Conservation (phyloP, 2,113 vertebrate genomes). For the Probosciger aterrimus region DNA sequence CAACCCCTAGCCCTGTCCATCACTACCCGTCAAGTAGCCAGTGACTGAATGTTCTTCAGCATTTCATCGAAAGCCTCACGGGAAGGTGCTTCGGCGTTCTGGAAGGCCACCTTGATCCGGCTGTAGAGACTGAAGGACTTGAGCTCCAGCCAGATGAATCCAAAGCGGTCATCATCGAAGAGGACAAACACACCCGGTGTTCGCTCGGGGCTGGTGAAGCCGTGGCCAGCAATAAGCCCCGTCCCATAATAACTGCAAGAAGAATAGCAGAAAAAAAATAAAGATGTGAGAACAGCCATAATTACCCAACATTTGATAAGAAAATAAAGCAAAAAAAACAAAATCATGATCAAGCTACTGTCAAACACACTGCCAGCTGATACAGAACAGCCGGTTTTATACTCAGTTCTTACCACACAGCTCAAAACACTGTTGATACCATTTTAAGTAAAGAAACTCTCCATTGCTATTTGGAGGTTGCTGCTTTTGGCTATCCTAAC, state of each 20-base stretch:
- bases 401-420: neutral
- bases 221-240: slow-evolving; percentile 92
- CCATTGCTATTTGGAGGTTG: rapidly evolving
- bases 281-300: neutral
- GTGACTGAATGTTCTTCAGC: slow-evolving; percentile 93
- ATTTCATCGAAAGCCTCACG: slow-evolving; percentile 92
- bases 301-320: rapidly evolving
- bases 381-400: neutral
- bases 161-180: slow-evolving; percentile 92
- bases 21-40: slow-evolving; percentile 83
- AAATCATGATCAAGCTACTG: rapidly evolving
- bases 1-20: slow-evolving; percentile 26
- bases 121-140: slow-evolving; percentile 98
- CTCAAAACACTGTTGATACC: neutral
- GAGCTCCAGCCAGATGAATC: slow-evolving; percentile 97
- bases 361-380: neutral
- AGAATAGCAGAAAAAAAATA: neutral
- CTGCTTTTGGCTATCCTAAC: neutral
- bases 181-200: slow-evolving; percentile 92
- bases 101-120: slow-evolving; percentile 88
- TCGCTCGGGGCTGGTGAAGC: slow-evolving; percentile 94
- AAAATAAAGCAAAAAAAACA: neutral
- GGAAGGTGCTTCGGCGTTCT: slow-evolving; percentile 85
- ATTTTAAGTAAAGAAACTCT: neutral
- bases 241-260: slow-evolving; percentile 90